Base-by-base conservation (phyloP, 1,140 invertebrate genomes). In the Mylabris phalerata region DNA sequence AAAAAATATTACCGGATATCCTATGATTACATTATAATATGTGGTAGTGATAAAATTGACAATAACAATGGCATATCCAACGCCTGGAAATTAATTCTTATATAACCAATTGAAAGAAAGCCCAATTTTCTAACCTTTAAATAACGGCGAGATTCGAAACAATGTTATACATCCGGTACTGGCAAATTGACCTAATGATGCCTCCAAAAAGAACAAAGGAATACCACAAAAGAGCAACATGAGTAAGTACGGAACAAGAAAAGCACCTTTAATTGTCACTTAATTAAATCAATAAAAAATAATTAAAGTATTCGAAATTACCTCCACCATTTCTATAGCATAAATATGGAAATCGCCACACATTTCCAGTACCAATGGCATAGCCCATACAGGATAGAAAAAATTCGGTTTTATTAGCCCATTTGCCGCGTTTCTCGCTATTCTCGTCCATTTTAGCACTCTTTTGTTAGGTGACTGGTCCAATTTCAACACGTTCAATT, bases 11-110 rank as follows among this genome's bases (percentile, higher is more conserved):
- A 98, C 74, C 4, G 93, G 89, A 82, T 93, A 96, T 2, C 92
- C 84, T 64, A 97, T 92, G 61, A 98, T 88, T 0, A 93, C 88
- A 68, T 95, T 93, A 76, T 96, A 98, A 73, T 97, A 98, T 74
- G 89, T 90, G 9, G 88, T 87, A 45, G 92, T 92, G 73, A 94
- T 91, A 19, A 93, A 77, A 61, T 94, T 94, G 4, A 96, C 87
- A 57, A 96, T 76, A 24, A 95, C 85, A 51, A 92, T 79, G 76
- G 78, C 92, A 80, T 83, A 92, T 72, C 75, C 94, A 76, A 76
- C 90, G 42, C 94, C 92, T 95, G 75, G 32, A 48, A 57, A 50
- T 43, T 24, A 59, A 56, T 42, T 60, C 55, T 48, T 46, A 19
- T 25, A 57, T 6, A n/a, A 51, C 9, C 27, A 47, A 9, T 5